Evolutionary conservation across 2,113 vertebrate species (phyloP), one percentile per base, ranked within the genome.

Genomic region (Pluvialis apricaria): DNA sequence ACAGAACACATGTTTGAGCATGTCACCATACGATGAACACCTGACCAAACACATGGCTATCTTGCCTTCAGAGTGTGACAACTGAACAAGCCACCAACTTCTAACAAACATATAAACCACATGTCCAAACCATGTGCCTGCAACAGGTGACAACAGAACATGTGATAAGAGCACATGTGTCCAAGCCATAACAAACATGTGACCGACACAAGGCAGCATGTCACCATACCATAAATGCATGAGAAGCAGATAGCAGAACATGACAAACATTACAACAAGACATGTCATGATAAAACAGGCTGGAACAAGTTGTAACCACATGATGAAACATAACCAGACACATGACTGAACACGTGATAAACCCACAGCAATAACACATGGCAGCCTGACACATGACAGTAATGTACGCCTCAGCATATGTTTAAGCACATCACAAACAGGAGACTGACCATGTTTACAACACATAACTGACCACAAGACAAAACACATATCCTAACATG

Each of bases 381-480:
- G 49, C 36, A 69, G 49, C 47, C 40, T 51, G 58, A 55, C 26
- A 32, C 11, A 13, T 28, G 36, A 62, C 52, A 61, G 26, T 21
- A 65, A 82, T 29, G 22, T 34, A 10, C 34, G 15, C 22, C 58
- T 25, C 2, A 36, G 51, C 47, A 82, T 0, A 2, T 38, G 13
- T 57, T 52, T 6, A 5, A 70, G 70, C 36, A 66, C 0, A 0
- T 45, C 40, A 64, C 21, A 28, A 31, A 45, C 11, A 86, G 49
- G 38, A 90, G 25, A 58, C 21, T 3, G 24, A 42, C 7, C 2
- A 15, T 1, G 2, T 47, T 61, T 62, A 80, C 28, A 85, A 71
- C 13, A 42, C 11, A 10, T 25, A 11, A 55, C 1, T 38, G 34
- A 62, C 10, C 2, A 0, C 15, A 82, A 57, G 49, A 28, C 29